These are phyloP conservation scores for Ambastaia sidthimunki DNA, from an alignment of 2,797 vertebrate genomes.

Conservation along the genomic window DNA sequence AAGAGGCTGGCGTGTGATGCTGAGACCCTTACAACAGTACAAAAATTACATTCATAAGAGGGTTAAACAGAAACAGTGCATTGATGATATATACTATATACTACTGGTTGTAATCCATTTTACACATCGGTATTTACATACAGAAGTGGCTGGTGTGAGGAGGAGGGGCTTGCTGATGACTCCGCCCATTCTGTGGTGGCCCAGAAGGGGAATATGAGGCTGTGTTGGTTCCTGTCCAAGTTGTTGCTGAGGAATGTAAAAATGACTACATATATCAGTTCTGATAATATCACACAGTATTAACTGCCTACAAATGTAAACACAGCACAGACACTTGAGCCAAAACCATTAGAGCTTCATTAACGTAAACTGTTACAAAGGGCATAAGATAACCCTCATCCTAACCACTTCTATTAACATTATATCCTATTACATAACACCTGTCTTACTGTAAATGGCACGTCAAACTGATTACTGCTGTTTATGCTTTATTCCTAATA, in stretches of 20 bases:
- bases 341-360: not conserved
- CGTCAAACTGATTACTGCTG: no score
- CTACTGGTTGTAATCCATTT: not conserved
- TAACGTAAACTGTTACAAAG: not conserved
- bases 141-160: conserved; percentile 70
- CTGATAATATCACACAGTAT: not conserved
- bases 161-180: conserved; percentile 64
- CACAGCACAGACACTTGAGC: not conserved
- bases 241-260: conserved; percentile 45
- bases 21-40: conserved; percentile 60
- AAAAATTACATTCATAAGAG: not conserved
- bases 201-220: conserved; percentile 60
- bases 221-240: conserved; percentile 65
- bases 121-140: conserved; percentile 55
- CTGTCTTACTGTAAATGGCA: no score
- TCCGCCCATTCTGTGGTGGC: conserved; percentile 66
- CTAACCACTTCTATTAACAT: no score
- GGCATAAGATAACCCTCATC: no score
- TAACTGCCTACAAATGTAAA: not conserved
- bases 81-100: not conserved
- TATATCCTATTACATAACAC: no score
- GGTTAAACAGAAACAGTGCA: not conserved
- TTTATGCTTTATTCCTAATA: no score
- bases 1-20: conserved; percentile 65
- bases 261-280: not conserved